These are phyloP conservation scores for Trachymyrmex septentrionalis DNA, from an alignment of 1,140 invertebrate species.

Conservation along the genomic window DNA sequence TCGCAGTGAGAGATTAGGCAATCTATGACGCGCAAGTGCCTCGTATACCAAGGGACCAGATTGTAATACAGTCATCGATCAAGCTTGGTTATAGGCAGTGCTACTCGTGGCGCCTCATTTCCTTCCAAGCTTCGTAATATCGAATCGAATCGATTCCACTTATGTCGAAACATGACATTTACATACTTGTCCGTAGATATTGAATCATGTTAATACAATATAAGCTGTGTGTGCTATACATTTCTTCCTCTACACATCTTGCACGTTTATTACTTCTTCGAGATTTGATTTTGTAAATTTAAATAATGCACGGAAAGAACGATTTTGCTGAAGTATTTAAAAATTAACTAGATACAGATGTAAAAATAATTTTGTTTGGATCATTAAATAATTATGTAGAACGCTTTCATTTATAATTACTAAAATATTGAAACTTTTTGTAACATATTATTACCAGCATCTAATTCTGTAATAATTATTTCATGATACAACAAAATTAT, in stretches of 20 bases:
- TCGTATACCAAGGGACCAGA: constrained; percentile 20
- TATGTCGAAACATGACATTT: neutral
- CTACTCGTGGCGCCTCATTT: constrained; percentile 60
- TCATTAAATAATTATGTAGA: no score
- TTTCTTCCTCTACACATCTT: neutral
- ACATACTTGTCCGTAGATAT: neutral
- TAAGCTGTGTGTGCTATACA: neutral
- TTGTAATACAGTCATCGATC: constrained; percentile 66
- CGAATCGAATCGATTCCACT: neutral
- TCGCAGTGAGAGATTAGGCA: constrained; percentile 68
- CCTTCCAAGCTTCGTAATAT: constrained; percentile 59
- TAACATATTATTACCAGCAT: no score
- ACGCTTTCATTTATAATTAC: no score
- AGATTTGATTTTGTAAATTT: neutral
- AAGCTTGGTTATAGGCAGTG: constrained; percentile 66
- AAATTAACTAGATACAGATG: no score
- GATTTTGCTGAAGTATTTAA: no score
- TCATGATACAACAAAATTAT: no score
- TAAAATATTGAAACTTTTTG: no score
- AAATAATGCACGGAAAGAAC: neutral
- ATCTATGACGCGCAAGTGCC: constrained; percentile 66
- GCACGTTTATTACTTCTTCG: neutral
- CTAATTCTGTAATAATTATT: no score
- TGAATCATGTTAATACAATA: constrained; percentile 11
- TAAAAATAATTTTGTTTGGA: no score